These are phyloP conservation scores for Paragorgia papillata DNA, from an alignment of 92 coral and sea anemone genomes.

Conservation along the genomic window DNA sequence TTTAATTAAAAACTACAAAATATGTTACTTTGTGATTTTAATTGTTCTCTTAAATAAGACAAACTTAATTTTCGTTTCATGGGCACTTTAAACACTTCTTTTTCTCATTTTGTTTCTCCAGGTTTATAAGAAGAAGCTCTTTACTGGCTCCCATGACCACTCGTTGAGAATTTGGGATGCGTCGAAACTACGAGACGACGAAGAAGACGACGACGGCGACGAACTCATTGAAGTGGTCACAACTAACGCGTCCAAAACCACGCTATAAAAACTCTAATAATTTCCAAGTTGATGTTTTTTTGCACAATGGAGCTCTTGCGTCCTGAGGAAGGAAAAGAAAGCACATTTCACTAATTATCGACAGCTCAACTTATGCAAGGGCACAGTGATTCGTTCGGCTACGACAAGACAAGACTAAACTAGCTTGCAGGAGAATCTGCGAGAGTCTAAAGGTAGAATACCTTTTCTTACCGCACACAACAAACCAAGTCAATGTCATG, in stretches of 20 bases:
- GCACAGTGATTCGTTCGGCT: too few relatives aligned
- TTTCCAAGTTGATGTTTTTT: background rate
- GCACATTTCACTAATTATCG: background rate
- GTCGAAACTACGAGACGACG: conserved; percentile 81
- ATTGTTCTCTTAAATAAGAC: too few relatives aligned
- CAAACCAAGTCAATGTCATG: too few relatives aligned
- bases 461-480: too few relatives aligned
- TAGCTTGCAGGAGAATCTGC: too few relatives aligned
- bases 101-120: conserved; percentile 26
- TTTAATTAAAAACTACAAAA: too few relatives aligned
- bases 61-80: too few relatives aligned
- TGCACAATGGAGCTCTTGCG: background rate
- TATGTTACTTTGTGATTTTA: too few relatives aligned
- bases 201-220: conserved; percentile 88
- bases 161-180: conserved; percentile 83
- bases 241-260: background rate
- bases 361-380: too few relatives aligned
- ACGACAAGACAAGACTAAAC: too few relatives aligned
- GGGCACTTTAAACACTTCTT: too few relatives aligned
- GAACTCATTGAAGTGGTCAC: conserved; percentile 40
- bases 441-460: too few relatives aligned
- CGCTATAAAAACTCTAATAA: background rate
- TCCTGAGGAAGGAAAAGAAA: background rate
- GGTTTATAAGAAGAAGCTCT: conserved; percentile 70
- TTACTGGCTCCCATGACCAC: conserved; percentile 73